Base-by-base conservation (phyloP, 2,797 vertebrate species). In the Macrochelys suwanniensis region DNA sequence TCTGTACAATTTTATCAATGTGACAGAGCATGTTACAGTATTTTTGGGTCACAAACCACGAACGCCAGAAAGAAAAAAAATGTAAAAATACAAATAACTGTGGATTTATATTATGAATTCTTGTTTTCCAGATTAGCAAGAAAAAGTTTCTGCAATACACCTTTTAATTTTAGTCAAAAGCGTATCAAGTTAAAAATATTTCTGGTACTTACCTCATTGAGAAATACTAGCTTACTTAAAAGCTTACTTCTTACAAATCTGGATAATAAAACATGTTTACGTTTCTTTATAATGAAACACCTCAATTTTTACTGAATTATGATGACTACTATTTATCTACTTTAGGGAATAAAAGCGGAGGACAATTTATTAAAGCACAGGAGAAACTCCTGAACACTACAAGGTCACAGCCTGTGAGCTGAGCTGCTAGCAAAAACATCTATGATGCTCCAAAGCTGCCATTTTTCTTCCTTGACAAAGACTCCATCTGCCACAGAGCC, bases 381-480 rank as follows among this genome's bases (percentile, higher is more conserved):
- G 98, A 98, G 98, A 98, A 98, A 97, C 96, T 97, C 97, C 90
- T 95, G 97, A 98, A 98, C 94, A 87, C 95, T 96, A 97, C 98
- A 99, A 99, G 99, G 99, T 99, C 99, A 99, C 97, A 97, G 98
- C 95, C 98, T 97, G 96, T 98, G 96, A 97, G 98, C 98, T 95
- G 95, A 98, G 98, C 98, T 98, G 98, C 98, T 98, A 98, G 98
- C 97, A 98, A 97, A 98, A 98, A 98, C 97, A 98, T 98, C 98
- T 97, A 97, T 90, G 98, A 98, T 98, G 98, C 97, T 98, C 98
- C 98, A 97, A 97, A 98, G 98, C 98, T 99, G 98, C 99, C 98
- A 99, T 99, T 99, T 99, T 98, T 99, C 99, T 99, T 99, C 98
- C 98, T 98, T 99, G 99, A 99, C 99, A 99, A 99, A 99, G 99